Evolutionary conservation across 2,888 invertebrate species (phyloP), one percentile per base, ranked within the genome.

Genomic region (Spisula subtruncata): DNA sequence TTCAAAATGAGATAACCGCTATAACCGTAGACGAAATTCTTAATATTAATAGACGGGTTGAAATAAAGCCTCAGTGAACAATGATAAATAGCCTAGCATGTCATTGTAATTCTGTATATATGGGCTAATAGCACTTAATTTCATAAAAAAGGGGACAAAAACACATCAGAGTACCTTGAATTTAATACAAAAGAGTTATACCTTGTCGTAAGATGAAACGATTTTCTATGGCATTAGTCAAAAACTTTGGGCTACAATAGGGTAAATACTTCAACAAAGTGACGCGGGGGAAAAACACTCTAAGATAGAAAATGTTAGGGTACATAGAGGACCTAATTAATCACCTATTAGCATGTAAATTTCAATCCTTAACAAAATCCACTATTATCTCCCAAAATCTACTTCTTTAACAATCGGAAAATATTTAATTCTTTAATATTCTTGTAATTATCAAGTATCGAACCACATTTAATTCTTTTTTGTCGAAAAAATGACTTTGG

Each of bases 401-500:
- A 75, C 29, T 48, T 32, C 54, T 25, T 29, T 20, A 56, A 88
- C 87, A 88, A 88, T 88, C 32, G 20, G 41, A 66, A 46, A 79
- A 32, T 75, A 75, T 25, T 75, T 35, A 12, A 32, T 54, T 88
- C 56, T 56, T 60, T n/a, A 56, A 66, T 75, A 83, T 83, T 88
- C 51, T 88, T 54, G 83, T 84, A 88, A 88, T 86, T 83, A 66
- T 83, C 56, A 48, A 35, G 48, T 81, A 56, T 79, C 51, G 41
- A 18, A 48, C 4, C 83, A 83, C 10, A 32, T 10, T 32, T 75
- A 18, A 25, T 18, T 25, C 25, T 81, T 79, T n/a, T 85, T 56
- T 85, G 71, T 82, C 20, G 32, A 84, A 75, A 46, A 66, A 71
- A 60, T 85, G 91, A 82, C 91, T 90, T 91, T 91, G 91, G 87